phyloP scores from a whole-genome alignment of 2,797 vertebrate species.

The Pseudocheirus occidentalis region DNA sequence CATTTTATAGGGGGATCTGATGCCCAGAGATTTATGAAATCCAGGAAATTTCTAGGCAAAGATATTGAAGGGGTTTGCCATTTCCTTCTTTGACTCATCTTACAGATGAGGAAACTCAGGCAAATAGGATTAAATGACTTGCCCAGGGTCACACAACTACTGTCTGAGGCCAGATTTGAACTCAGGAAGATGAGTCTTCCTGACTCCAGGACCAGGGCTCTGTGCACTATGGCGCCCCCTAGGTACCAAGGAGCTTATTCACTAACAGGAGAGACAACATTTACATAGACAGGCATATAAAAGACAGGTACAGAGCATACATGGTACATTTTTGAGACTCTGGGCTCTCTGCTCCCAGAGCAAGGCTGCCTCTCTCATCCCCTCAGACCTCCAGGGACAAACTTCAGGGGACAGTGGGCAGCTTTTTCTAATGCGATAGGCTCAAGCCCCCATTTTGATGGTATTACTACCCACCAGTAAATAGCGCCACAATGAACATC shows the following conservation, averaged over 20 bases:
- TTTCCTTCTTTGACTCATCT: background rate
- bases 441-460: background rate
- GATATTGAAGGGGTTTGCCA: background rate
- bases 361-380: background rate
- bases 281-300: background rate
- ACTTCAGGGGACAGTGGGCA: background rate
- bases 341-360: background rate
- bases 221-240: background rate
- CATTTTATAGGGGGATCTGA: background rate
- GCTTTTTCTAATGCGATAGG: background rate
- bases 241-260: background rate
- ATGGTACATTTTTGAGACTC: background rate
- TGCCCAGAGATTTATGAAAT: background rate
- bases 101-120: background rate
- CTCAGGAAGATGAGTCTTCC: background rate
- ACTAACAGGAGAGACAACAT: background rate
- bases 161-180: background rate
- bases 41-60: background rate
- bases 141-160: conserved; percentile 36
- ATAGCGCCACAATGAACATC: background rate
- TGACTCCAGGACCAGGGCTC: background rate
- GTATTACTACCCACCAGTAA: background rate
- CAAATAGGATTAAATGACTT: background rate
- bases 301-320: background rate
- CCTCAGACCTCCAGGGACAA: background rate